These are phyloP conservation scores for Parauchenoglanis punctatus DNA, from an alignment of 2,797 vertebrate species.

Conservation along the genomic window DNA sequence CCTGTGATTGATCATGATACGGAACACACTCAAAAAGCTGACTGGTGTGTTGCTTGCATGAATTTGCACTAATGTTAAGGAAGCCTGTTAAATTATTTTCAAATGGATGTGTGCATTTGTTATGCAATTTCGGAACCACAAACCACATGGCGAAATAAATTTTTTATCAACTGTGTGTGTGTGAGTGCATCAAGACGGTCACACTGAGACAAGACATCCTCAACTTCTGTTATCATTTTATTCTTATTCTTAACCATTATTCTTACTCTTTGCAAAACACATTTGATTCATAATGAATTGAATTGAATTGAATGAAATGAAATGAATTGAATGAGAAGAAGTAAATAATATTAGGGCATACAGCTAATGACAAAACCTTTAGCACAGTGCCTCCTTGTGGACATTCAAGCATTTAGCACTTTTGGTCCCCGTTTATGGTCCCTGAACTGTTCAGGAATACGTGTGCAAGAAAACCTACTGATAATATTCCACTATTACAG, in stretches of 20 bases:
- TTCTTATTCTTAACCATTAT: conserved; percentile 1
- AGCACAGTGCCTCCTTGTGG: conserved; percentile 35
- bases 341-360: neutral
- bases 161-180: conserved; percentile 20
- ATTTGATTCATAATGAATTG: neutral
- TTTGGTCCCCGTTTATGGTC: neutral
- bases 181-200: neutral
- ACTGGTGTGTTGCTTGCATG: conserved; percentile 67
- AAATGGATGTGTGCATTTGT: conserved; percentile 27
- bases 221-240: neutral
- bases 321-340: neutral
- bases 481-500: neutral
- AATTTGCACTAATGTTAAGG: conserved; percentile 73
- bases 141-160: conserved; percentile 6
- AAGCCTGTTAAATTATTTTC: conserved; percentile 42
- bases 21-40: neutral
- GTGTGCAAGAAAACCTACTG: neutral
- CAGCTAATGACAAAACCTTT: conserved; percentile 1
- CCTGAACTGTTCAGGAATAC: neutral
- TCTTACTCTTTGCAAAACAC: neutral
- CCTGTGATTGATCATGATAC: neutral
- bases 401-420: neutral
- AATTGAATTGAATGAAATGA: too few relatives aligned
- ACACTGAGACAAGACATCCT: neutral
- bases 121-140: conserved; percentile 16